These are phyloP conservation scores for Panthera tigris DNA, from an alignment of 2,113 vertebrate species.

Conservation along the genomic window DNA sequence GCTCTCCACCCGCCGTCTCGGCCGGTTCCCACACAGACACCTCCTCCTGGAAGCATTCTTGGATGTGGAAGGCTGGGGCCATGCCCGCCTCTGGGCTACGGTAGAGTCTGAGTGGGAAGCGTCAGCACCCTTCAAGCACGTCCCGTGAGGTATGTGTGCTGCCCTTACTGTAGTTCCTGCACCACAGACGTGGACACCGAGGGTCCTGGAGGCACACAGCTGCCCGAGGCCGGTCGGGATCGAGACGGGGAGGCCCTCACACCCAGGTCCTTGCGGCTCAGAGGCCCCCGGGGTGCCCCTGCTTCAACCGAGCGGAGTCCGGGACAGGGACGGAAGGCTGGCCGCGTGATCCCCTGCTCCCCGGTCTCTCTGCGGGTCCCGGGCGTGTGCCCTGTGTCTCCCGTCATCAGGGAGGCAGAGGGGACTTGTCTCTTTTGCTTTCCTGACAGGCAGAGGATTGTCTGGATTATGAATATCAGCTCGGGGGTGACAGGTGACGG, in stretches of 20 bases:
- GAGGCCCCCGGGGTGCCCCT: fast-evolving
- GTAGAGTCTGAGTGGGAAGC: fast-evolving
- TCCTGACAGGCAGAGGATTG: conserved; percentile 76
- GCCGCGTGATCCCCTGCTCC: fast-evolving
- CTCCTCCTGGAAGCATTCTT: not conserved
- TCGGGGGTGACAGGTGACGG: conserved; percentile 80
- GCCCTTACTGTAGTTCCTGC: fast-evolving
- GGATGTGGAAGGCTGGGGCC: fast-evolving
- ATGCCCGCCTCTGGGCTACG: fast-evolving
- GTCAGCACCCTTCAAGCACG: fast-evolving
- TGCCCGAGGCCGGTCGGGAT: fast-evolving
- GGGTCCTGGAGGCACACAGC: fast-evolving
- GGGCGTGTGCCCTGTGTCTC: not conserved
- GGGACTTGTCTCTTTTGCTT: conserved; percentile 62
- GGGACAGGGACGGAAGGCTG: no score
- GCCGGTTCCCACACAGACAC: fast-evolving
- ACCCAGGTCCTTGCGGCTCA: fast-evolving
- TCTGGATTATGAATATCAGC: conserved; percentile 80
- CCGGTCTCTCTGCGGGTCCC: fast-evolving
- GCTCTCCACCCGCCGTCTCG: fast-evolving
- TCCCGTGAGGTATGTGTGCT: fast-evolving
- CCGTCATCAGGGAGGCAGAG: conserved; percentile 69
- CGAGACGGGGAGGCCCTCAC: no score
- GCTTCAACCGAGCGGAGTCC: fast-evolving
- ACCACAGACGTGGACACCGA: fast-evolving